Evolutionary conservation across 2,797 vertebrate genomes (phyloP).

Genomic region (Tenualosa thibaudeaui): DNA sequence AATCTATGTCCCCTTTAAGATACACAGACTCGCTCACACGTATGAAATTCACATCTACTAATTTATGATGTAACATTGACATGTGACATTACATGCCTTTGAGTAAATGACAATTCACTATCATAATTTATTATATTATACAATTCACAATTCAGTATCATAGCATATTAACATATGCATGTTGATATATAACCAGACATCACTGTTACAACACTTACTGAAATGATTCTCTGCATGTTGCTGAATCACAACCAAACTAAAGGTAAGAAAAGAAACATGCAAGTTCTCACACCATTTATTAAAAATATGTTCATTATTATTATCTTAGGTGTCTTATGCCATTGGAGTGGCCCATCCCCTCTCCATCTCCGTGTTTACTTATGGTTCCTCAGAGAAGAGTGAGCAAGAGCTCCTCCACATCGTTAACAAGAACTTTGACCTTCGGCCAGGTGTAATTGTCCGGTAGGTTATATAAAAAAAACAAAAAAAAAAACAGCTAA

Average conservation of each 20-base stretch:
- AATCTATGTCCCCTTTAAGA: too few species aligned
- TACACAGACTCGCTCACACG: background rate
- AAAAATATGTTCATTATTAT: background rate
- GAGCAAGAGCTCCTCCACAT: conserved; percentile 89
- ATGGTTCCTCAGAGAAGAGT: conserved; percentile 86
- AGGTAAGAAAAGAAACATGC: background rate
- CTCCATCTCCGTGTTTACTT: conserved; percentile 94
- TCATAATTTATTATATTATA: too few species aligned
- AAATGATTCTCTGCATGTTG: background rate
- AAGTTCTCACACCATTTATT: background rate
- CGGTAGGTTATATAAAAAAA: conserved; percentile 72
- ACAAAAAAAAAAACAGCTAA: too few species aligned
- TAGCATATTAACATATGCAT: too few species aligned
- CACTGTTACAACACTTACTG: background rate
- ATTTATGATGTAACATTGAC: background rate
- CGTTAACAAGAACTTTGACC: conserved; percentile 94
- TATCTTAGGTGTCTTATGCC: conserved; percentile 88
- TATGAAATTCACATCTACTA: background rate
- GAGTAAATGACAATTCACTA: background rate
- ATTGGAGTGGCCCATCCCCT: conserved; percentile 91
- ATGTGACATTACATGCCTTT: background rate
- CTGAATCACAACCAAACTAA: background rate
- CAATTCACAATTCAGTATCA: too few species aligned
- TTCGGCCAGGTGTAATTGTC: conserved; percentile 94
- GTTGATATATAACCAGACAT: too few species aligned